Evolutionary conservation across 2,113 vertebrate genomes (phyloP).

Genomic region (Oxygymnocypris stewartii): DNA sequence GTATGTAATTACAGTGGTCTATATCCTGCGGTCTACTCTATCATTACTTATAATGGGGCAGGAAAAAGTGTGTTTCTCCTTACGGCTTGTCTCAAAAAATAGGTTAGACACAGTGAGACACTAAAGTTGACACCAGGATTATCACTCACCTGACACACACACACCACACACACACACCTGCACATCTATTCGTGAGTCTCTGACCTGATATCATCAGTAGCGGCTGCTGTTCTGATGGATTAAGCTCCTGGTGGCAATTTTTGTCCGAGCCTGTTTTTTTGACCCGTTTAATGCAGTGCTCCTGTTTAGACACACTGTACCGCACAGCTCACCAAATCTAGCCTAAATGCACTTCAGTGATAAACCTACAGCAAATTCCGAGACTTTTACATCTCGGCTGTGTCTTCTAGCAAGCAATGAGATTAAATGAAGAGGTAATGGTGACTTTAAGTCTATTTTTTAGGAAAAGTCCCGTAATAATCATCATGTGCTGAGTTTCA

Average conservation of each 20-base stretch:
- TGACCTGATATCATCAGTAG: conserved; percentile 38
- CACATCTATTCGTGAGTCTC: conserved; percentile 24
- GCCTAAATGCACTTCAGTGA: neutral
- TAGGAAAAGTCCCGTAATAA: neutral
- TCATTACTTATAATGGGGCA: conserved; percentile 75
- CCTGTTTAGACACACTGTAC: neutral
- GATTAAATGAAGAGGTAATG: neutral
- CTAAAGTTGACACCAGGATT: conserved; percentile 28
- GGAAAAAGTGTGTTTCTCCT: conserved; percentile 53
- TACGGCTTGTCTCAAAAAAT: conserved; percentile 11
- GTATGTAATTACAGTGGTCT: conserved; percentile 67
- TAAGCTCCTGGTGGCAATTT: conserved; percentile 21
- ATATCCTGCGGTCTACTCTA: conserved; percentile 58
- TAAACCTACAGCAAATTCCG: neutral
- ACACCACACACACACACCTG: conserved; percentile 37
- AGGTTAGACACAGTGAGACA: conserved; percentile 38
- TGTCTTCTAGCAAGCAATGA: neutral
- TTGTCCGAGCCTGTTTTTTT: conserved; percentile 61
- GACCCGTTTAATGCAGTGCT: conserved; percentile 5
- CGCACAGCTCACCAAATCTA: neutral
- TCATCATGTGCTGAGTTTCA: neutral
- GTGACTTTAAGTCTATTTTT: neutral
- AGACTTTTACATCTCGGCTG: neutral
- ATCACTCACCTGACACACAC: conserved; percentile 36
- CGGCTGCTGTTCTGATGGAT: conserved; percentile 30